Percentiles rank a stretch among this genome's conserved stretches.
Conservation (phyloP, 2,797 vertebrate species). For the Dromococcyx pavoninus region DNA sequence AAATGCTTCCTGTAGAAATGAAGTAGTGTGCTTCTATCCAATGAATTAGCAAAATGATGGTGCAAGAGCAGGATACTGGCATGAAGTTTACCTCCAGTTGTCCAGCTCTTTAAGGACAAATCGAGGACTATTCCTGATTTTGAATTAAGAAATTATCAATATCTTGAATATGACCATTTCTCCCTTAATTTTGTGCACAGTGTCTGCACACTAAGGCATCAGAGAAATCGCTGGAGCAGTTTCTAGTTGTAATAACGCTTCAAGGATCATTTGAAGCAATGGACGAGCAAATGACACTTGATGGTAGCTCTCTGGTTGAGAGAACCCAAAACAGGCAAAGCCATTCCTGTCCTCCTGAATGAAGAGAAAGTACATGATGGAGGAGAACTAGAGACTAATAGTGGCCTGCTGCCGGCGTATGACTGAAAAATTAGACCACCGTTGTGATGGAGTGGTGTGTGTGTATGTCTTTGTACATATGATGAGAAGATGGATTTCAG, state of each 20-base stretch:
- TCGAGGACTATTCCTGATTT: neutral
- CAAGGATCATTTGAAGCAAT: neutral
- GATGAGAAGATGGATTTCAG: neutral
- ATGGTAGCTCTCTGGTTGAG: conserved; percentile 1
- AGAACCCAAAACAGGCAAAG: neutral
- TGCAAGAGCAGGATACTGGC: neutral
- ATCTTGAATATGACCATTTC: neutral
- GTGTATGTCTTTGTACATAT: neutral
- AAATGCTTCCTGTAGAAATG: accelerated
- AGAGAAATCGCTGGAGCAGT: neutral
- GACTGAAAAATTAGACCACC: neutral
- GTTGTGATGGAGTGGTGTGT: neutral
- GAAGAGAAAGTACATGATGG: neutral
- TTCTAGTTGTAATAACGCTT: neutral
- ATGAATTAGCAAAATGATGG: neutral
- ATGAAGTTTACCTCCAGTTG: neutral
- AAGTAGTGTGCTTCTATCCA: neutral
- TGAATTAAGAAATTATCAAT: neutral
- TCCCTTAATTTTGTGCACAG: neutral
- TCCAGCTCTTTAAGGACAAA: neutral
- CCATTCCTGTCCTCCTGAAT: neutral
- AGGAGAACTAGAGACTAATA: neutral
- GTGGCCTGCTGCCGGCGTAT: neutral
- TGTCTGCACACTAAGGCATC: neutral
- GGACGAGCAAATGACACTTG: neutral